Percentiles rank a stretch among this genome's conserved stretches.
Evolutionary conservation across 2,888 invertebrate species (phyloP).

Genomic region (Vanessa cardui): DNA sequence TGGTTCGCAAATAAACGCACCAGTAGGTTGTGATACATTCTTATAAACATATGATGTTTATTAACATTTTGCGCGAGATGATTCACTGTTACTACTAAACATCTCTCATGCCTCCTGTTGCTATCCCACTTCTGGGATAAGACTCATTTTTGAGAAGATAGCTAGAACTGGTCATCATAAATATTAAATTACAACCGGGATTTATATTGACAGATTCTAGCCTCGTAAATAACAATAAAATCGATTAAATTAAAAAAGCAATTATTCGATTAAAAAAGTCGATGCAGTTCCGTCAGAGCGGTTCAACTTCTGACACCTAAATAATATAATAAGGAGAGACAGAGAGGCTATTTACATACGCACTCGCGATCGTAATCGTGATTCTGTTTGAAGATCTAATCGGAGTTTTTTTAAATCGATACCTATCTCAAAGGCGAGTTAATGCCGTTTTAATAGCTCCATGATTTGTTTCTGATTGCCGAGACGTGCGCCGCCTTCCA

Average conservation of each 20-base stretch:
- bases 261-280: constrained; percentile 4
- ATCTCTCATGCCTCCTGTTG: no score
- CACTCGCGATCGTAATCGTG: constrained; percentile 36
- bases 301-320: constrained; percentile 26
- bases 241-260: no score
- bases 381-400: constrained; percentile 61
- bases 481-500: constrained; percentile 52
- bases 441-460: constrained; percentile 74
- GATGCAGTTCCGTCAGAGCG: constrained; percentile 9
- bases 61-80: not conserved
- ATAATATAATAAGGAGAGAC: constrained; percentile 24
- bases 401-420: constrained; percentile 64
- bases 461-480: constrained; percentile 75
- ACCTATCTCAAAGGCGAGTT: constrained; percentile 62
- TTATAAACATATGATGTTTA: not conserved
- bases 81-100: not conserved
- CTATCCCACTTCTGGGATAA: no score
- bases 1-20: not conserved
- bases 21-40: not conserved
- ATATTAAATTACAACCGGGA: not conserved
- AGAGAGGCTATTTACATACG: constrained; percentile 31
- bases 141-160: no score
- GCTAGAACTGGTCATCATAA: no score
- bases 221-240: no score
- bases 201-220: no score